These are phyloP conservation scores for Picus viridis DNA, from an alignment of 2,797 vertebrate species.

Conservation along the genomic window DNA sequence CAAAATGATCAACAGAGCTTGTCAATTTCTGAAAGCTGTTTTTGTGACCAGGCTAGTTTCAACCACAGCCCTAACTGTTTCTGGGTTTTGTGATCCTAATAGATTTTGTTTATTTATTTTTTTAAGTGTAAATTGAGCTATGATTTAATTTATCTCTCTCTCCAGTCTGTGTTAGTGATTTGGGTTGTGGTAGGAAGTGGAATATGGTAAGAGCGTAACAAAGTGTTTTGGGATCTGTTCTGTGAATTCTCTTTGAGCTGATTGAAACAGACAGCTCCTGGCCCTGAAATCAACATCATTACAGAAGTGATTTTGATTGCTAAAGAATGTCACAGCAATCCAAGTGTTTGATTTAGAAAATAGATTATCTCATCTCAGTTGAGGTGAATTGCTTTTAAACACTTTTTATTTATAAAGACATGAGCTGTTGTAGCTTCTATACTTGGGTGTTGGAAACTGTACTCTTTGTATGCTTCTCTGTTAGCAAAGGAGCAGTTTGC, in stretches of 20 bases:
- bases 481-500: not conserved
- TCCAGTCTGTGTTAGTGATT: not conserved
- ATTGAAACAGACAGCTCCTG: slow-evolving; percentile 29
- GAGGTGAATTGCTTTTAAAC: not conserved
- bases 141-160: not conserved
- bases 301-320: not conserved
- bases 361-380: not conserved
- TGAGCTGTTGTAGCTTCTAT: not conserved
- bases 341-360: slow-evolving; percentile 11
- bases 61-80: not conserved
- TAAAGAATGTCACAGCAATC: not conserved
- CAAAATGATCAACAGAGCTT: rapidly evolving
- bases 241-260: slow-evolving; percentile 21
- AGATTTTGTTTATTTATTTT: not conserved
- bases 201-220: not conserved
- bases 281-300: not conserved
- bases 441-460: not conserved
- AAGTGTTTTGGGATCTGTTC: not conserved
- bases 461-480: not conserved
- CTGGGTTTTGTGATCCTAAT: not conserved
- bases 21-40: not conserved
- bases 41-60: not conserved
- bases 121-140: not conserved
- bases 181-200: not conserved
- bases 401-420: not conserved